phyloP scores from a whole-genome alignment of 2,888 invertebrate genomes.

The Pseudococcus longispinus region DNA sequence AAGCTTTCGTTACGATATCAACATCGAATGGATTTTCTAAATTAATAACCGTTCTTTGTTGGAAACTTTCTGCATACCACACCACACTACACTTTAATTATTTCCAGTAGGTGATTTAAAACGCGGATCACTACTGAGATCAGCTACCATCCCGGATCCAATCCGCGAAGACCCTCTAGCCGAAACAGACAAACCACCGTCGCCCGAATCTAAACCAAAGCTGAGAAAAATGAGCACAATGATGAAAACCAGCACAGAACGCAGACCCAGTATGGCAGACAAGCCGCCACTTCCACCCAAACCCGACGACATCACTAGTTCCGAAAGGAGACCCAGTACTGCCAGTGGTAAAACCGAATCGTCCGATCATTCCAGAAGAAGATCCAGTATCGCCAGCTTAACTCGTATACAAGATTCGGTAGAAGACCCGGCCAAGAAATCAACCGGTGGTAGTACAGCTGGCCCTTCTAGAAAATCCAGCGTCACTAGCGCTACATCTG shows the following conservation, averaged over 20 bases:
- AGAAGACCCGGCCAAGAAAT: neutral
- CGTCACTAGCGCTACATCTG: neutral
- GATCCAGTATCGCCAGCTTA: neutral
- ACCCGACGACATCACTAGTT: neutral
- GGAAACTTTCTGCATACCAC: neutral
- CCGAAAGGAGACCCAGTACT: neutral
- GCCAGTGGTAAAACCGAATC: neutral
- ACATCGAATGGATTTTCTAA: neutral
- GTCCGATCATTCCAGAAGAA: neutral
- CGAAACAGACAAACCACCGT: neutral
- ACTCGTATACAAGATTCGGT: neutral
- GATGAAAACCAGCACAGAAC: neutral
- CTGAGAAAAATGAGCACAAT: neutral
- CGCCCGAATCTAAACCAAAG: neutral
- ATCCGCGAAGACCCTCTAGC: neutral
- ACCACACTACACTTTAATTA: neutral
- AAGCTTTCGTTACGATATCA: neutral
- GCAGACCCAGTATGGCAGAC: neutral
- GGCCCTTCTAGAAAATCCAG: neutral
- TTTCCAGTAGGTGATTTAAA: neutral
- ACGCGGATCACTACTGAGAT: neutral
- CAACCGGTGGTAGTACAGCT: neutral
- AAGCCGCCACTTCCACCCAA: neutral
- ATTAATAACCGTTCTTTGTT: neutral
- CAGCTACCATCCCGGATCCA: neutral